Conservation (phyloP, 2,888 invertebrate species). For the Anthophora plumipes region DNA sequence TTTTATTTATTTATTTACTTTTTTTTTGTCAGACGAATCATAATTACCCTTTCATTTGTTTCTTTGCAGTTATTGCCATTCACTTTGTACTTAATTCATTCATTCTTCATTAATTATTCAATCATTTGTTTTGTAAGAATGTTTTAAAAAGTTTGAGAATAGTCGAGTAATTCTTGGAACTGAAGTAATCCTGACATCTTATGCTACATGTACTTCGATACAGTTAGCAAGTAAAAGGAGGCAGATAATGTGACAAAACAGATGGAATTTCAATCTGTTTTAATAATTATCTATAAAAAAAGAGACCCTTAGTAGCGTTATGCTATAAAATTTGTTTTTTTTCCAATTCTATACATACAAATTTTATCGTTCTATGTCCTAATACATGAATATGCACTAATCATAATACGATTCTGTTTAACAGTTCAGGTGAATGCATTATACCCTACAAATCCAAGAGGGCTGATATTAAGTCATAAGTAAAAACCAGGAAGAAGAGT, state of each 20-base stretch:
- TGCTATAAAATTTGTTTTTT: not conserved
- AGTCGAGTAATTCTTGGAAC: slow-evolving; percentile 7
- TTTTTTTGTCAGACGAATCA: not conserved
- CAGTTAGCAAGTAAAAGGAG: not conserved
- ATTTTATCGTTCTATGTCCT: not conserved
- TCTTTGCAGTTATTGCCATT: not conserved
- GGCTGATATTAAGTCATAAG: slow-evolving; percentile 29
- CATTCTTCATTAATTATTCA: not conserved
- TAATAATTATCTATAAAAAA: not conserved
- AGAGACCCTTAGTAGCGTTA: not conserved
- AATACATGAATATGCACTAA: slow-evolving; percentile 40
- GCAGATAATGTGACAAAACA: not conserved
- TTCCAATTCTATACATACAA: not conserved
- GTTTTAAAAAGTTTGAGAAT: not conserved
- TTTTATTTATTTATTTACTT: no score
- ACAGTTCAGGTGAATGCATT: slow-evolving; percentile 66
- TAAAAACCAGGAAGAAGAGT: slow-evolving; percentile 9
- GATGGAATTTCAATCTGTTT: not conserved
- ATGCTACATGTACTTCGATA: not conserved
- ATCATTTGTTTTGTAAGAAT: not conserved
- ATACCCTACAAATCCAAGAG: slow-evolving; percentile 34
- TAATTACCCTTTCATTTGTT: not conserved
- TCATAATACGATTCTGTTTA: slow-evolving; percentile 48
- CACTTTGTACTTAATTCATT: not conserved
- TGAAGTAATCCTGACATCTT: not conserved